Conservation (phyloP, 1,140 invertebrate genomes). For the Lasioglossum albipes region DNA sequence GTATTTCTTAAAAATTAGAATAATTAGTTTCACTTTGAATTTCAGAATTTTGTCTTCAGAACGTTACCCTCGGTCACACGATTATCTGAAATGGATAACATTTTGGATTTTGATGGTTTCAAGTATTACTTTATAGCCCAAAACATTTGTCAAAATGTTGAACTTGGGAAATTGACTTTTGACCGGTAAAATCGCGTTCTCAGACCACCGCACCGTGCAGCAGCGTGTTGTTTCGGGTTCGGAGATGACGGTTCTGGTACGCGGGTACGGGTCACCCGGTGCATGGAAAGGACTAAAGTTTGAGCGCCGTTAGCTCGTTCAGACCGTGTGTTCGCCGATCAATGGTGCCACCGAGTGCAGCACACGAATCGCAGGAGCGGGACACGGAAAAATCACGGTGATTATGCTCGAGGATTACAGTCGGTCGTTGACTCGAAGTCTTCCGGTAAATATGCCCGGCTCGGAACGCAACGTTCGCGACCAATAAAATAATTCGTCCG, state of each 20-base stretch:
- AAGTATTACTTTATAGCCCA: too few relatives aligned
- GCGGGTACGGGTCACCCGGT: constrained; percentile 10
- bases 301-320: constrained; percentile 36
- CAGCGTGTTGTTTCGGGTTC: too few relatives aligned
- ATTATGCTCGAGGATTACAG: constrained; percentile 17
- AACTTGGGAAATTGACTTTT: too few relatives aligned
- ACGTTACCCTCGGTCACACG: too few relatives aligned
- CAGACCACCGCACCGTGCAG: too few relatives aligned
- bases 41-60: too few relatives aligned
- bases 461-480: neutral
- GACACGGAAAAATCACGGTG: constrained; percentile 31
- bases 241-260: neutral
- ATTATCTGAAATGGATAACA: too few relatives aligned
- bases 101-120: too few relatives aligned
- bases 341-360: constrained; percentile 37
- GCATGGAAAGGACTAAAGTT: constrained; percentile 42
- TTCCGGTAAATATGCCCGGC: constrained; percentile 23
- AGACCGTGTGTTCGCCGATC: constrained; percentile 43
- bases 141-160: too few relatives aligned
- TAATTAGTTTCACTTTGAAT: too few relatives aligned
- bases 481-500: constrained; percentile 29
- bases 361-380: constrained; percentile 36
- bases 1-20: too few relatives aligned
- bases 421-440: constrained; percentile 12
- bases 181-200: too few relatives aligned